Evolutionary conservation across 2,113 vertebrate genomes (phyloP).

Genomic region (Hypanus sabinus): DNA sequence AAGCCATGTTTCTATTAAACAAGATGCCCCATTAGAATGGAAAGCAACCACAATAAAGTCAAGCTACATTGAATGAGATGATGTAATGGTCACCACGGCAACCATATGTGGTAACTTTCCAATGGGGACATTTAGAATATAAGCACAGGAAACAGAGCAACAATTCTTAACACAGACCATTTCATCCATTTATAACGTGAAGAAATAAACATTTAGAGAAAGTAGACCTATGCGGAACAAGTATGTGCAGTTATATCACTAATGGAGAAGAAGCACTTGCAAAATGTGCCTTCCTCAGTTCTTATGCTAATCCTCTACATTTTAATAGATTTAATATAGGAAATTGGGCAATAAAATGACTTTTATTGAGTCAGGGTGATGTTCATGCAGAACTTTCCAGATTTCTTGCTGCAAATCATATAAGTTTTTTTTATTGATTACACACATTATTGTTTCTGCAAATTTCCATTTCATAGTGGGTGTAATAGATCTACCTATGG

Average conservation of each 20-base stretch:
- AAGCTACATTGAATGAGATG: too few species aligned
- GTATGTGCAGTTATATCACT: too few species aligned
- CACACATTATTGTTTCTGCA: not conserved
- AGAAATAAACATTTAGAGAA: too few species aligned
- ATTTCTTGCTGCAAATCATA: not conserved
- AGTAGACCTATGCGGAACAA: too few species aligned
- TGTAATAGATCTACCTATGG: not conserved
- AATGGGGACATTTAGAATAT: too few species aligned
- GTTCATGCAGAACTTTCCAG: not conserved
- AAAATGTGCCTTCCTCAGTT: not conserved
- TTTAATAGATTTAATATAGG: not conserved
- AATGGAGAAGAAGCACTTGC: not conserved
- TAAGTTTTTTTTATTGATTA: not conserved
- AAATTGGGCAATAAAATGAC: not conserved
- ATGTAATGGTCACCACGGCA: too few species aligned
- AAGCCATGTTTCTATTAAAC: not conserved
- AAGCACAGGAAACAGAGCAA: too few species aligned
- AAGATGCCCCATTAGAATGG: too few species aligned
- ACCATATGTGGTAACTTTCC: too few species aligned
- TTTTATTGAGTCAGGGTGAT: not conserved
- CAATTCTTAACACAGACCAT: too few species aligned
- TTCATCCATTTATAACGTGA: too few species aligned
- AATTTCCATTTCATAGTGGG: not conserved
- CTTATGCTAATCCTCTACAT: not conserved
- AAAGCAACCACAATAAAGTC: too few species aligned